Evolutionary conservation across 2,888 invertebrate species (phyloP).

Genomic region (Melanotus villosus): DNA sequence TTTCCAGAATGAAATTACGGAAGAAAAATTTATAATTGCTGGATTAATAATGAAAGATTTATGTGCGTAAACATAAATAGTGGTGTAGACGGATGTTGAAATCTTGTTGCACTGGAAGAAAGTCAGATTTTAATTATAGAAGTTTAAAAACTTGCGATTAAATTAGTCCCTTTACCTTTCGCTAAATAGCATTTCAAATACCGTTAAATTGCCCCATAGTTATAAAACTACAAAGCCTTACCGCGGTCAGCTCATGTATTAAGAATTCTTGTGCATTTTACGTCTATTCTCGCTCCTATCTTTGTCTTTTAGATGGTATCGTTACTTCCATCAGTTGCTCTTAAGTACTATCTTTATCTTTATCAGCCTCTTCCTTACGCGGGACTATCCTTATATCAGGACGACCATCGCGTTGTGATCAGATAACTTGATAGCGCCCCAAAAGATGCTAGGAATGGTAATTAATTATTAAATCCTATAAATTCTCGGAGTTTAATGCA

Average conservation of each 20-base stretch:
- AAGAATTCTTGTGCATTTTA: constrained; percentile 39
- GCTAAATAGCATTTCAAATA: constrained; percentile 25
- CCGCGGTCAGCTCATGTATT: constrained; percentile 36
- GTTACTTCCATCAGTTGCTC: constrained; percentile 28
- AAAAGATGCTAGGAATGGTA: constrained; percentile 37
- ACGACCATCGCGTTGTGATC: constrained; percentile 38
- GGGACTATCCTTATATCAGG: constrained; percentile 26
- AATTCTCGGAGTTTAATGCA: constrained; percentile 17
- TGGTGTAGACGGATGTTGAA: not conserved
- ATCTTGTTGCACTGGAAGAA: not conserved
- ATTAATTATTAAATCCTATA: constrained; percentile 42
- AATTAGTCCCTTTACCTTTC: constrained; percentile 2
- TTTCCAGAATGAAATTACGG: constrained; percentile 18
- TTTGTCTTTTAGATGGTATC: constrained; percentile 28
- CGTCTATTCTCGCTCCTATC: constrained; percentile 33
- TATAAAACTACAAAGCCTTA: constrained; percentile 35
- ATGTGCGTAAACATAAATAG: constrained; percentile 7
- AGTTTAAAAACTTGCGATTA: not conserved
- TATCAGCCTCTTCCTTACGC: constrained; percentile 38
- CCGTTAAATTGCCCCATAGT: constrained; percentile 31
- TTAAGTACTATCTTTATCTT: constrained; percentile 29
- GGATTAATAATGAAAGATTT: constrained; percentile 24
- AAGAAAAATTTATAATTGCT: constrained; percentile 29
- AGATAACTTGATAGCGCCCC: constrained; percentile 34
- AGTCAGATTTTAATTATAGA: not conserved